Conservation (phyloP, 2,888 invertebrate species). For the Sialis lutaria region DNA sequence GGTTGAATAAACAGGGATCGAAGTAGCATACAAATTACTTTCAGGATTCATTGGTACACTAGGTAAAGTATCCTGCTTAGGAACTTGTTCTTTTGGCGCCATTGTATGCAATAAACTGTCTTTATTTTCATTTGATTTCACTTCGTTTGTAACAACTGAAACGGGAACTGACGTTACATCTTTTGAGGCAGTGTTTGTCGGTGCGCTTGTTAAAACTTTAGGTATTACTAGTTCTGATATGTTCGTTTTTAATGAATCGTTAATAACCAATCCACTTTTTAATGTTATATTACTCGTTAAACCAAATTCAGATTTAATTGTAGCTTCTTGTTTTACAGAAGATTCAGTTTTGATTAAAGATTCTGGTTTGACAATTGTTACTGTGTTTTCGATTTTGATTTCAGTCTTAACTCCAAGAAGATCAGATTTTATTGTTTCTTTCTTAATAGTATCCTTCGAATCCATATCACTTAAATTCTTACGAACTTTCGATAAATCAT, state of each 20-base stretch:
- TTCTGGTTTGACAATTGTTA: neutral
- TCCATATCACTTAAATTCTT: conserved; percentile 4
- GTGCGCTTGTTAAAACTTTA: neutral
- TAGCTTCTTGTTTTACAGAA: neutral
- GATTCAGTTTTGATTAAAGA: neutral
- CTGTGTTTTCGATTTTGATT: conserved; percentile 2
- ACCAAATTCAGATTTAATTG: neutral
- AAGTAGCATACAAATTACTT: too few relatives aligned
- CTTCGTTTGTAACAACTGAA: too few relatives aligned
- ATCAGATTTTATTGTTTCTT: conserved; percentile 31
- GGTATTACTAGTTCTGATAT: neutral
- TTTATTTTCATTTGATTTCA: too few relatives aligned
- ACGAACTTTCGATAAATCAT: conserved; percentile 5
- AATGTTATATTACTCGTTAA: neutral
- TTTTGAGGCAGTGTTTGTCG: too few relatives aligned
- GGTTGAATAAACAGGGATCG: too few relatives aligned
- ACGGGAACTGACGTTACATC: too few relatives aligned
- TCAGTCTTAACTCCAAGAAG: conserved; percentile 1
- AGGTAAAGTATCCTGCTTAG: too few relatives aligned
- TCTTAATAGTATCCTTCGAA: neutral
- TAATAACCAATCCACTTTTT: neutral
- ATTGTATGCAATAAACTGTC: too few relatives aligned
- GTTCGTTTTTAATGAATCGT: neutral
- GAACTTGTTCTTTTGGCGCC: too few relatives aligned
- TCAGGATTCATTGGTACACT: too few relatives aligned